These are phyloP conservation scores for Paraplagusia blochii DNA, from an alignment of 2,113 vertebrate species.

Conservation along the genomic window DNA sequence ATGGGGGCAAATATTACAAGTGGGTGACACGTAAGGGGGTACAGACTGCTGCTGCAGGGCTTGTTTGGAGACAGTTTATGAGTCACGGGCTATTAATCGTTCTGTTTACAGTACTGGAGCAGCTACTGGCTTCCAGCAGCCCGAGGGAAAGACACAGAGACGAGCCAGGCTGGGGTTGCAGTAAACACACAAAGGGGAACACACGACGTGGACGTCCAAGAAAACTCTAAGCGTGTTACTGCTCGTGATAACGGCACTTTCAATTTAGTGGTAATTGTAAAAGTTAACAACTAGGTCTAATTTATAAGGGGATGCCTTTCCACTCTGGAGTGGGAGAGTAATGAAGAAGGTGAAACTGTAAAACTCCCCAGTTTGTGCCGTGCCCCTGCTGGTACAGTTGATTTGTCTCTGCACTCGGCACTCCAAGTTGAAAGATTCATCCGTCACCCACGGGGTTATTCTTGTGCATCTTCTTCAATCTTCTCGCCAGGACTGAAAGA, in stretches of 20 bases:
- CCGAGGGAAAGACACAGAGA: conserved; percentile 58
- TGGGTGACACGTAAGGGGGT: conserved; percentile 50
- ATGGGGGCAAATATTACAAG: conserved; percentile 51
- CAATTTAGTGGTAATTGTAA: conserved; percentile 51
- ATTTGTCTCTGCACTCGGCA: conserved; percentile 63
- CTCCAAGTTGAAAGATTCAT: conserved; percentile 53
- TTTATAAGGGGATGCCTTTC: conserved; percentile 46
- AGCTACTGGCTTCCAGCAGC: conserved; percentile 62
- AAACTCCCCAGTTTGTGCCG: conserved; percentile 31
- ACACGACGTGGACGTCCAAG: conserved; percentile 21
- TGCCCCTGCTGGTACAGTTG: conserved; percentile 42
- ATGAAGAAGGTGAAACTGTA: conserved; percentile 55
- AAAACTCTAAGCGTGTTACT: conserved; percentile 27
- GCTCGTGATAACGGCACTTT: conserved; percentile 30
- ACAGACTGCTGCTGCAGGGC: conserved; percentile 52
- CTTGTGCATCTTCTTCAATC: conserved; percentile 55
- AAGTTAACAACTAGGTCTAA: conserved; percentile 55
- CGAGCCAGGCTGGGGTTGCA: conserved; percentile 47
- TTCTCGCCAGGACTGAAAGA: conserved; percentile 44
- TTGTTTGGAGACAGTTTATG: conserved; percentile 70
- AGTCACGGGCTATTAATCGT: conserved; percentile 76
- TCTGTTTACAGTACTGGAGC: conserved; percentile 74
- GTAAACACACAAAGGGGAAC: conserved; percentile 46
- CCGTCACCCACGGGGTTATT: conserved; percentile 52
- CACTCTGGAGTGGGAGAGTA: conserved; percentile 33